Evolutionary conservation across 2,113 vertebrate genomes (phyloP).

Genomic region (Zeus faber): DNA sequence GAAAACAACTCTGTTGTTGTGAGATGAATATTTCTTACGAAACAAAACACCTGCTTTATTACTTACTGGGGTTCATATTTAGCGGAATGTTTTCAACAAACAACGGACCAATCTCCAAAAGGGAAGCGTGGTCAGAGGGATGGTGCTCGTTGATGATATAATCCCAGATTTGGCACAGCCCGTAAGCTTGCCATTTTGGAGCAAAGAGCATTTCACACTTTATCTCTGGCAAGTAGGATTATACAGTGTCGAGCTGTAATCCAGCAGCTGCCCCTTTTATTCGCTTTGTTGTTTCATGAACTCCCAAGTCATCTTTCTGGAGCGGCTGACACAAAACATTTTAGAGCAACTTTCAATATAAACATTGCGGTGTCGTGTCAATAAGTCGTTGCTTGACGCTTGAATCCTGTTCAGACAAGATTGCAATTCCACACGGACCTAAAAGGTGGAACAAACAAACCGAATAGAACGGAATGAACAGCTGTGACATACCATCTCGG

Average conservation of each 20-base stretch:
- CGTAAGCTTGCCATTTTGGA: slow-evolving; percentile 43
- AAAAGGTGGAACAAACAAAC: too few relatives aligned
- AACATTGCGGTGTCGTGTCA: too few relatives aligned
- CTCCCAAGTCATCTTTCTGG: too few relatives aligned
- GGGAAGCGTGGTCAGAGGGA: slow-evolving; percentile 23
- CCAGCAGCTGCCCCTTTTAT: slow-evolving; percentile 41
- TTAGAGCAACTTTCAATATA: slow-evolving; percentile 36
- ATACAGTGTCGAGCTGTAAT: slow-evolving; percentile 59
- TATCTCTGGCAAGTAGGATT: slow-evolving; percentile 67
- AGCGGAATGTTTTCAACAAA: slow-evolving; percentile 2
- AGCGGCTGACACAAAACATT: slow-evolving; percentile 26
- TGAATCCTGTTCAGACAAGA: too few relatives aligned
- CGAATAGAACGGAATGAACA: too few relatives aligned
- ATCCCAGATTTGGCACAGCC: slow-evolving; percentile 65
- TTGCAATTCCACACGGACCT: too few relatives aligned
- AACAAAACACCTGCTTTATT: too few relatives aligned
- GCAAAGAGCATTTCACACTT: slow-evolving; percentile 71
- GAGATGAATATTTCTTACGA: too few relatives aligned
- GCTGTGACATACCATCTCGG: slow-evolving; percentile 41
- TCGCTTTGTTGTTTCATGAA: slow-evolving; percentile 30
- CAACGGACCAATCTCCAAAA: slow-evolving; percentile 24
- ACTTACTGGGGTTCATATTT: too few relatives aligned
- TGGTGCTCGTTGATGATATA: slow-evolving; percentile 52
- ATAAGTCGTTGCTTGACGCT: too few relatives aligned
- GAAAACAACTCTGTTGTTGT: too few relatives aligned